phyloP scores from a whole-genome alignment of 2,797 vertebrate genomes.

The Denticeps clupeoides region DNA sequence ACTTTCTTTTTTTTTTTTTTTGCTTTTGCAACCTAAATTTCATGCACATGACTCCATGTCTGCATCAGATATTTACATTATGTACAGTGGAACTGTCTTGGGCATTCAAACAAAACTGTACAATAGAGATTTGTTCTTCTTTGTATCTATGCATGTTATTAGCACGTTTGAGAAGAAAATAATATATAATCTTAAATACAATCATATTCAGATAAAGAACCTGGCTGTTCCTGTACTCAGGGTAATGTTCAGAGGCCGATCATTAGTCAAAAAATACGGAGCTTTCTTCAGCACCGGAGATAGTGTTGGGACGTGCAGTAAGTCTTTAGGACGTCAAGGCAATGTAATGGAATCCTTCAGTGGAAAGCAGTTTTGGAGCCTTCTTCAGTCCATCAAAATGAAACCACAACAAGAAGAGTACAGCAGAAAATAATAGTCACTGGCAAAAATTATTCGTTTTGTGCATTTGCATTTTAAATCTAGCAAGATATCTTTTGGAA shows the following conservation, averaged over 20 bases:
- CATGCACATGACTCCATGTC: slow-evolving; percentile 95
- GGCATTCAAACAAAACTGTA: slow-evolving; percentile 85
- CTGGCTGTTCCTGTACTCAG: slow-evolving; percentile 80
- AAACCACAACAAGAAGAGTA: slow-evolving; percentile 61
- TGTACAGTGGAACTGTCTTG: slow-evolving; percentile 94
- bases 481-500: slow-evolving; percentile 35
- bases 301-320: slow-evolving; percentile 81
- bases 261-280: slow-evolving; percentile 94
- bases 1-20: slow-evolving; percentile 86
- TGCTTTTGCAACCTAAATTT: slow-evolving; percentile 79
- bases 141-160: slow-evolving; percentile 75
- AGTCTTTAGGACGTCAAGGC: slow-evolving; percentile 91
- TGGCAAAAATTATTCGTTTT: slow-evolving; percentile 33
- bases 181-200: slow-evolving; percentile 96
- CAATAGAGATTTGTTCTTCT: slow-evolving; percentile 68
- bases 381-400: slow-evolving; percentile 76
- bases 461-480: slow-evolving; percentile 39
- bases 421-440: slow-evolving; percentile 42
- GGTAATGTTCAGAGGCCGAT: slow-evolving; percentile 92
- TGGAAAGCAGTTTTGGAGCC: slow-evolving; percentile 64
- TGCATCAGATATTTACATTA: slow-evolving; percentile 91
- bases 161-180: slow-evolving; percentile 91
- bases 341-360: slow-evolving; percentile 83
- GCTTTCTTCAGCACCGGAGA: slow-evolving; percentile 68
- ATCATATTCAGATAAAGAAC: slow-evolving; percentile 99